phyloP scores from a whole-genome alignment of 2,113 vertebrate species.

The Eurystomus gularis region DNA sequence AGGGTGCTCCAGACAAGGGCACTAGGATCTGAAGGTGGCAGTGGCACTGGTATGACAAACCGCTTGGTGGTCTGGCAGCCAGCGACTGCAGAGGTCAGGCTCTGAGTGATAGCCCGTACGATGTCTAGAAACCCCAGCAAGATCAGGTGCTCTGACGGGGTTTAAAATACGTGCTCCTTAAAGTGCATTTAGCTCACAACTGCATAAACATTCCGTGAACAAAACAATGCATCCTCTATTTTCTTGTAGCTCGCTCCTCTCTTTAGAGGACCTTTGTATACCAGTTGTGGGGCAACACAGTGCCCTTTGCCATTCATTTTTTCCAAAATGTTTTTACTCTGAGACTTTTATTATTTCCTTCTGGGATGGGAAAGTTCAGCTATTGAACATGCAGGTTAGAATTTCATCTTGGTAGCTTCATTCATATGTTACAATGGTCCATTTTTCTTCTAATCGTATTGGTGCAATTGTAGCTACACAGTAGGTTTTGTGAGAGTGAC shows the following conservation, averaged over 20 bases:
- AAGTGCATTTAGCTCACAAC: background rate
- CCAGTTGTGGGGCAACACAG: background rate
- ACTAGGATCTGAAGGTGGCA: background rate
- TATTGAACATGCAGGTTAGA: background rate
- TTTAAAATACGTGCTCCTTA: rapidly evolving
- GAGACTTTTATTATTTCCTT: background rate
- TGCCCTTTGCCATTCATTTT: background rate
- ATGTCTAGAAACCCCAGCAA: background rate
- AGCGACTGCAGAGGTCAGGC: rapidly evolving
- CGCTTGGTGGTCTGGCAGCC: background rate
- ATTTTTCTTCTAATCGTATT: background rate
- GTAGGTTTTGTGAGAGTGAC: background rate
- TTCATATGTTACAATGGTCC: background rate
- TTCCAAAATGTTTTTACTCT: background rate
- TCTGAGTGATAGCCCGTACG: background rate
- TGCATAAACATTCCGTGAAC: background rate
- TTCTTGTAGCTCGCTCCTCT: background rate
- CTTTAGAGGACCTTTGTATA: background rate
- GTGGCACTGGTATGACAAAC: background rate
- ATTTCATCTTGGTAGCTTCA: background rate
- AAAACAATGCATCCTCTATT: background rate
- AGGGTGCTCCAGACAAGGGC: background rate
- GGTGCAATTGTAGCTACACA: background rate
- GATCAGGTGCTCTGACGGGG: background rate
- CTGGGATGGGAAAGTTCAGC: background rate